Percentiles rank a stretch among this genome's conserved stretches.
Conservation (phyloP, 2,113 vertebrate genomes). For the Tympanuchus pallidicinctus region DNA sequence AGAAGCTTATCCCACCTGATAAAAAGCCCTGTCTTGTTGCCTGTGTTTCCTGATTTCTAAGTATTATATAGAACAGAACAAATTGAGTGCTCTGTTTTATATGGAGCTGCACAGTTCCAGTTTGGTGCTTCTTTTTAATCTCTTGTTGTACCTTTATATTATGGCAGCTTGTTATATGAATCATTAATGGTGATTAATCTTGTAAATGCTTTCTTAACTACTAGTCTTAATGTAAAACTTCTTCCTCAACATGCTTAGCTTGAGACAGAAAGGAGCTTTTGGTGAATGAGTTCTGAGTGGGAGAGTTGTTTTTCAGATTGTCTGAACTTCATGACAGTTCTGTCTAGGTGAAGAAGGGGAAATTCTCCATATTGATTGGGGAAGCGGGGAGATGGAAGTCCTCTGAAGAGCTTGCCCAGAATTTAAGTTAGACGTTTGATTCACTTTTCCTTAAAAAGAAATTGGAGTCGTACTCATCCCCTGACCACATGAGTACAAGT, state of each 20-base stretch:
- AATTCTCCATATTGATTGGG: neutral
- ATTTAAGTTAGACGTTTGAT: neutral
- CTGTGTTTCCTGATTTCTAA: neutral
- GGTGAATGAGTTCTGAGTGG: neutral
- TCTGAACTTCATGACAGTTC: neutral
- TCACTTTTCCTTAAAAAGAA: neutral
- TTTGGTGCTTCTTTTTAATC: neutral
- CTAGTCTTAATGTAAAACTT: neutral
- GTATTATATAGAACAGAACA: neutral
- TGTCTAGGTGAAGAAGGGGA: neutral
- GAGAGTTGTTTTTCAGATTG: neutral
- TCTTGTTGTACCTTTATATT: neutral
- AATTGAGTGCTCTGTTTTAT: neutral
- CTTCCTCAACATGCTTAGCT: neutral
- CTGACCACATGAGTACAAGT: neutral
- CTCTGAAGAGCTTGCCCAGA: neutral
- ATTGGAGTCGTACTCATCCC: neutral
- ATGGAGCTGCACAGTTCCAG: neutral
- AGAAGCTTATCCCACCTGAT: neutral
- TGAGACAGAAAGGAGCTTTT: neutral
- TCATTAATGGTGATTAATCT: neutral
- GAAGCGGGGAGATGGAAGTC: neutral
- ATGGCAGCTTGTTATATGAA: neutral
- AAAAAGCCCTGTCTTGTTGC: neutral
- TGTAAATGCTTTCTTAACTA: neutral